A percentile compares a stretch with the other conserved stretches of the same genome.
phyloP scores from a whole-genome alignment of 2,888 invertebrate species.

The Phlogophora meticulosa region DNA sequence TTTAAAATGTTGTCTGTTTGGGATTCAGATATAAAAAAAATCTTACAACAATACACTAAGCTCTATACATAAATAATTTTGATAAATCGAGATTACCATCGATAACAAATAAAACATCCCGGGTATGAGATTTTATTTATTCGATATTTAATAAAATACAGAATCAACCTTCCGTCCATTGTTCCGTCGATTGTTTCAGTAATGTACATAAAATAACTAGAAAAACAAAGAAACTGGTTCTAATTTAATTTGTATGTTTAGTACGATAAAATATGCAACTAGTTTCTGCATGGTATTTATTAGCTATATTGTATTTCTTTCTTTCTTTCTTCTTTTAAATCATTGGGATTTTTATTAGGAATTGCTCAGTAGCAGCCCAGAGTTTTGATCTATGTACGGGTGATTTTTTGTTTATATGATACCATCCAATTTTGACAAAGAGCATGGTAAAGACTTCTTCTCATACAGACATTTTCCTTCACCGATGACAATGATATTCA shows the following conservation, averaged over 20 bases:
- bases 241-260: slow-evolving; percentile 34
- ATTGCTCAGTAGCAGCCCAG: too few relatives aligned
- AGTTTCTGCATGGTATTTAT: slow-evolving; percentile 18
- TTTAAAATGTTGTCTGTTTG: too few relatives aligned
- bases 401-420: slow-evolving; percentile 4
- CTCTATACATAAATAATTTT: slow-evolving; percentile 19
- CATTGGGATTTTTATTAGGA: too few relatives aligned
- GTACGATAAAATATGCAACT: slow-evolving; percentile 31
- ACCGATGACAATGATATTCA: too few relatives aligned
- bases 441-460: too few relatives aligned
- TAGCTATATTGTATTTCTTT: neutral
- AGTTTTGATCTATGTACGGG: neutral
- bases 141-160: slow-evolving; percentile 32
- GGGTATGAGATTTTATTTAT: slow-evolving; percentile 27
- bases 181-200: slow-evolving; percentile 25
- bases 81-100: slow-evolving; percentile 27
- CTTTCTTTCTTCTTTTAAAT: too few relatives aligned
- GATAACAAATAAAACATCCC: slow-evolving; percentile 24
- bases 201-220: slow-evolving; percentile 24
- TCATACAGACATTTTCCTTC: too few relatives aligned
- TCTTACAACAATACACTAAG: too few relatives aligned
- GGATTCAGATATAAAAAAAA: too few relatives aligned
- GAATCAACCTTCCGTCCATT: slow-evolving; percentile 17
- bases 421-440: too few relatives aligned
- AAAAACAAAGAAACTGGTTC: slow-evolving; percentile 41